phyloP scores from a whole-genome alignment of 2,113 vertebrate species.

The Ptilorrhoa leucosticta region DNA sequence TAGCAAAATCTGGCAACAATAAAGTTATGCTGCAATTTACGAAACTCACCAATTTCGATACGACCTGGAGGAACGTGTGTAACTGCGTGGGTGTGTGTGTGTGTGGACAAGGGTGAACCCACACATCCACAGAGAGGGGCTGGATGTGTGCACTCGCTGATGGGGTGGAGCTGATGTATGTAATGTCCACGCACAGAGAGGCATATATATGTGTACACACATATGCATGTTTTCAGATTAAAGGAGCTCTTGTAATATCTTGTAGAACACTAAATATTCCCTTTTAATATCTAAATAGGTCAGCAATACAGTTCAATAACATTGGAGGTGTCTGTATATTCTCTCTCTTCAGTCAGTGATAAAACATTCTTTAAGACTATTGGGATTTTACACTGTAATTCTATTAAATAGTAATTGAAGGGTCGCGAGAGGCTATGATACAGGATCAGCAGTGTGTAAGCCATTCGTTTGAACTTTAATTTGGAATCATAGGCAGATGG shows the following conservation, averaged over 20 bases:
- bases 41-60: background rate
- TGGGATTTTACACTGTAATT: constrained; percentile 82
- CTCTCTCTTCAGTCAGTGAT: constrained; percentile 65
- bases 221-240: background rate
- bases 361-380: constrained; percentile 76
- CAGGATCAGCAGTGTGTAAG: constrained; percentile 77
- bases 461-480: constrained; percentile 79
- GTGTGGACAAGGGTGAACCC: background rate
- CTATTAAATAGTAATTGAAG: constrained; percentile 83
- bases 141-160: background rate
- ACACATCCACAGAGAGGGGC: background rate
- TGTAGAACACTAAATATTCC: constrained; percentile 54
- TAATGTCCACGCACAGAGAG: background rate
- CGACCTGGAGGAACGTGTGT: fast-evolving
- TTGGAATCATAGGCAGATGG: constrained; percentile 80
- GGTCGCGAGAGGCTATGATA: constrained; percentile 80
- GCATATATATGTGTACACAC: background rate
- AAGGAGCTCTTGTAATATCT: constrained; percentile 50
- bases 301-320: constrained; percentile 45
- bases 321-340: constrained; percentile 43
- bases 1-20: background rate
- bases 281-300: constrained; percentile 58
- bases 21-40: background rate
- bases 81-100: background rate
- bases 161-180: background rate